Evolutionary conservation across 2,113 vertebrate genomes (phyloP).

Genomic region (Chloropsis hardwickii): DNA sequence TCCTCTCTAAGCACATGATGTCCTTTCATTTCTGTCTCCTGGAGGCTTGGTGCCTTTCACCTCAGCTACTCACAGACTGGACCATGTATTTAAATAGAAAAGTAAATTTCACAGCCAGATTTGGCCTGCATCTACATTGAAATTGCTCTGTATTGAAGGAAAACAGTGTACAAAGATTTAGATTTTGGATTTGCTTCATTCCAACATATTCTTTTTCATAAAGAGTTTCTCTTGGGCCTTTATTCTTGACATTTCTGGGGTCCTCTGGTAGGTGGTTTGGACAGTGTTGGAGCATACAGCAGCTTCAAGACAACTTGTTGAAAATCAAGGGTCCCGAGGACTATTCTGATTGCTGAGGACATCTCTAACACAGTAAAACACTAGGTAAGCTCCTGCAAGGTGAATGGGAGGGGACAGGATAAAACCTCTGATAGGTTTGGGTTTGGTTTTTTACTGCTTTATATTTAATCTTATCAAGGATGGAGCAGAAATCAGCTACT

Average conservation of each 20-base stretch:
- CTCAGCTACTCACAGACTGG: not conserved
- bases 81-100: not conserved
- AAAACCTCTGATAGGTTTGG: not conserved
- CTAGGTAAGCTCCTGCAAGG: not conserved
- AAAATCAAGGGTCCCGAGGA: not conserved
- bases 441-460: not conserved
- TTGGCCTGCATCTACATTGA: not conserved
- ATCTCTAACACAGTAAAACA: not conserved
- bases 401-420: not conserved
- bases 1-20: not conserved
- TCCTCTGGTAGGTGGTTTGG: not conserved
- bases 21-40: not conserved
- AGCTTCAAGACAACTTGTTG: not conserved
- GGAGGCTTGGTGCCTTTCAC: not conserved
- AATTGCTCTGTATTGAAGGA: not conserved
- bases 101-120: not conserved
- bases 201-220: not conserved
- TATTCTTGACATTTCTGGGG: not conserved
- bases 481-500: not conserved
- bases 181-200: not conserved
- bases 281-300: not conserved
- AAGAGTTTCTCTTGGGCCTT: not conserved
- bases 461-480: not conserved
- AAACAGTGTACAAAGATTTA: not conserved
- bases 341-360: not conserved